phyloP scores from a whole-genome alignment of 1,140 invertebrate genomes.

The Lordiphosa mommai region DNA sequence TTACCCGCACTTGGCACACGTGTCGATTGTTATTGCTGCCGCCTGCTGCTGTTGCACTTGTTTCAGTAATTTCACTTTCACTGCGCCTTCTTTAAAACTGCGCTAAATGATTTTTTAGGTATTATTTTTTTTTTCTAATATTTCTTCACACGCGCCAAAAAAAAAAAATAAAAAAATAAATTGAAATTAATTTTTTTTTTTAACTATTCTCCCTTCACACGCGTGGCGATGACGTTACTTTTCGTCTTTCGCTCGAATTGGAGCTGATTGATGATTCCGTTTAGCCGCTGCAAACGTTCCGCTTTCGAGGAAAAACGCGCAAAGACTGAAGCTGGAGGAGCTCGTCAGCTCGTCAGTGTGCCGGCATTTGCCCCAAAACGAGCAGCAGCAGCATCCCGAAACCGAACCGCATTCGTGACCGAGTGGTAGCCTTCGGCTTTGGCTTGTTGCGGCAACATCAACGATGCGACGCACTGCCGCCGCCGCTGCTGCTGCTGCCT shows the following conservation, averaged over 20 bases:
- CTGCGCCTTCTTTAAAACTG: too few species aligned
- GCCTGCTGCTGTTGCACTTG: too few species aligned
- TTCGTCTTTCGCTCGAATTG: background rate
- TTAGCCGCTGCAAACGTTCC: conserved; percentile 33
- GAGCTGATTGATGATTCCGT: conserved; percentile 7
- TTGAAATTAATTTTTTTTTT: too few species aligned
- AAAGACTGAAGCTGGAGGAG: conserved; percentile 50
- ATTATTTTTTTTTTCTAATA: too few species aligned
- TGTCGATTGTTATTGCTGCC: too few species aligned
- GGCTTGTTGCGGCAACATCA: conserved; percentile 63
- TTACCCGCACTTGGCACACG: too few species aligned
- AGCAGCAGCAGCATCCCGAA: background rate
- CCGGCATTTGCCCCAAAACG: background rate
- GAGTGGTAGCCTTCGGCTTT: conserved; percentile 12
- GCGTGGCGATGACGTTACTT: conserved; percentile 9
- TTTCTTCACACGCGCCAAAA: too few species aligned
- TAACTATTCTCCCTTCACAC: too few species aligned
- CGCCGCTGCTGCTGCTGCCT: background rate
- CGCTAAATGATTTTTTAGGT: too few species aligned
- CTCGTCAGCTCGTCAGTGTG: conserved; percentile 1
- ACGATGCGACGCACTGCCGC: background rate
- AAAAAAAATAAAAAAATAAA: too few species aligned
- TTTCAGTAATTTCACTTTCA: too few species aligned
- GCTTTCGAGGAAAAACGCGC: conserved; percentile 62
- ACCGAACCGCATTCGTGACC: background rate